These are phyloP conservation scores for Cataglyphis hispanica DNA, from an alignment of 1,140 invertebrate genomes.

Conservation along the genomic window DNA sequence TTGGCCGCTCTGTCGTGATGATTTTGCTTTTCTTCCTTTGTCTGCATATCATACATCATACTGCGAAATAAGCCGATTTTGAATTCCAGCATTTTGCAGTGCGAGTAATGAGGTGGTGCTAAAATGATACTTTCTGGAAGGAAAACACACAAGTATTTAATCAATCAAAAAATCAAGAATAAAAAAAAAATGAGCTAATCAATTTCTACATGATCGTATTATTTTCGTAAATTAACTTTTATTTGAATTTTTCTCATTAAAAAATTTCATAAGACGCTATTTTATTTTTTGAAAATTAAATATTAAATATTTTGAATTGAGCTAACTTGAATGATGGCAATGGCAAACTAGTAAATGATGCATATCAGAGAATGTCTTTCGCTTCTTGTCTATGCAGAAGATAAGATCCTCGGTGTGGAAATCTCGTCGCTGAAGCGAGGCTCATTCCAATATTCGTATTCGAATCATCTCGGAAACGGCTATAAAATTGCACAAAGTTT, in stretches of 20 bases:
- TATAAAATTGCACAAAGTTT: constrained; percentile 62
- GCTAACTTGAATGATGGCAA: constrained; percentile 69
- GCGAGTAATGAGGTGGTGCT: constrained; percentile 72
- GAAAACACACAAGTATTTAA: neutral
- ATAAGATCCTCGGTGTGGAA: constrained; percentile 48
- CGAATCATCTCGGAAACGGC: constrained; percentile 87
- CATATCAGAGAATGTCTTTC: constrained; percentile 77
- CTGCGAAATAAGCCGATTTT: constrained; percentile 82
- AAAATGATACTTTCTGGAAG: neutral
- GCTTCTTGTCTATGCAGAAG: constrained; percentile 49
- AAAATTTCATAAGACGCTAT: constrained; percentile 1
- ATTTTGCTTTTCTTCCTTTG: constrained; percentile 83
- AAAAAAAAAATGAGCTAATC: neutral
- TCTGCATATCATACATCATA: constrained; percentile 85
- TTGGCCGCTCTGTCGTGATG: constrained; percentile 84
- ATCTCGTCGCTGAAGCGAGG: constrained; percentile 82
- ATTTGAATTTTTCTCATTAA: neutral
- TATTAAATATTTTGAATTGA: constrained; percentile 37
- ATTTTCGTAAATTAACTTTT: neutral
- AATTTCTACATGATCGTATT: neutral
- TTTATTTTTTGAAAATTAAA: neutral
- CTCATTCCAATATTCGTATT: constrained; percentile 87
- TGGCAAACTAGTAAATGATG: constrained; percentile 71
- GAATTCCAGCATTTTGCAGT: constrained; percentile 87
- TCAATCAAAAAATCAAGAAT: neutral